Evolutionary conservation across 2,888 invertebrate genomes (phyloP).

Genomic region (Bedellia somnulentella): DNA sequence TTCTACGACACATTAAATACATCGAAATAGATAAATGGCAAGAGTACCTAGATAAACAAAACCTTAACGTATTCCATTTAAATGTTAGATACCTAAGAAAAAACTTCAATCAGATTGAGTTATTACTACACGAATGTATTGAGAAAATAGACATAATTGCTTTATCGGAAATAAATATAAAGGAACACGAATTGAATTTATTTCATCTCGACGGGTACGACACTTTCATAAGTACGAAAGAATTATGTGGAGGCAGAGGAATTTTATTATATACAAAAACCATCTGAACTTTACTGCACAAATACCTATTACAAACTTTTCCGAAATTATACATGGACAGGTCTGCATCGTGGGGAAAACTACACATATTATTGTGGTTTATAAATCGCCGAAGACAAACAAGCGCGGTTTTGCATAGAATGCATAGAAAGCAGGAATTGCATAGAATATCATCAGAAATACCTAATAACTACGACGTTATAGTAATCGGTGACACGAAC

Average conservation of each 20-base stretch:
- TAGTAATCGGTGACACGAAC: too few species aligned
- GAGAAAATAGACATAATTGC: too few species aligned
- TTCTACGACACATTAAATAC: too few species aligned
- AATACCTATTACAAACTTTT: too few species aligned
- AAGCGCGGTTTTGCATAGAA: background rate
- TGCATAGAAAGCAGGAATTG: background rate
- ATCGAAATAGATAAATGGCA: background rate
- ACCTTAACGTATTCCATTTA: too few species aligned
- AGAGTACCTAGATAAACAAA: background rate
- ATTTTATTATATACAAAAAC: conserved; percentile 3
- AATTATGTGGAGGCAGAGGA: background rate
- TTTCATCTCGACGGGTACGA: background rate
- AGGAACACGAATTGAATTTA: background rate
- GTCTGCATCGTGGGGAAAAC: background rate
- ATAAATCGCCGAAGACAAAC: background rate
- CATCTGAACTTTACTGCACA: too few species aligned
- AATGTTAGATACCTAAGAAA: too few species aligned
- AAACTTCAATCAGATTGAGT: too few species aligned
- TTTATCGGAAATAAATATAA: conserved; percentile 2
- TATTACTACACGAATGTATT: too few species aligned
- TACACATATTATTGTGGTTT: background rate
- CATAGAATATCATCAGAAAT: too few species aligned
- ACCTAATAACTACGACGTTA: too few species aligned
- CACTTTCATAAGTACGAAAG: background rate
- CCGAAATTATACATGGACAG: background rate